Evolutionary conservation across 2,113 vertebrate species (phyloP), one percentile per base, ranked within the genome.

Genomic region (Thermophis baileyi): DNA sequence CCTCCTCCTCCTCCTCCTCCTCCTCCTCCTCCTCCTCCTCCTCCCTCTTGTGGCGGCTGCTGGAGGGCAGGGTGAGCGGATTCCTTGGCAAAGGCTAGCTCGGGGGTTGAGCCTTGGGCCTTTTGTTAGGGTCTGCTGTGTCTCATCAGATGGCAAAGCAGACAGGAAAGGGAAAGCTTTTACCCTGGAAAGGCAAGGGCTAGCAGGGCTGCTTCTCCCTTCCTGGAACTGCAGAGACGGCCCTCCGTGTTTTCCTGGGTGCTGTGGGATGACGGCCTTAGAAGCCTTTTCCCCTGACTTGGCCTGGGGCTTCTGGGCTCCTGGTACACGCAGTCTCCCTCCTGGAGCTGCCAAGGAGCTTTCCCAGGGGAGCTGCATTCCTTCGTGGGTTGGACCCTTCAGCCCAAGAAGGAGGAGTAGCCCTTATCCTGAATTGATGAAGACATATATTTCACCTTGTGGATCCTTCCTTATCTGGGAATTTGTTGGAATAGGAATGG

Each of bases 71-170:
- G 14, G 63, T 16, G 16, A 93, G 27, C 60, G 60, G 12, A 85
- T 93, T n/a, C 87, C 57, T 74, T 12, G 14, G 63, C n/a, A 74
- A 35, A n/a, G 63, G 57, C 57, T 3, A 27, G 25, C 57, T 60
- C 2, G 7, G 20, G 4, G 47, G 47, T 49, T 55, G 18, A 55
- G 57, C 25, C 57, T 11, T 6, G 57, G 30, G 30, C 63, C 30
- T 69, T n/a, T n/a, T 2, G 30, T 74, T 35, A 18, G n/a, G n/a
- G 97, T 96, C 96, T 95, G 94, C 6, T 85, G 92, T 96, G 96
- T 95, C 96, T 97, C 95, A 95, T 95, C 94, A 88, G 95, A 95
- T 96, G 96, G 96, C 96, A 96, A 96, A 96, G 96, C 94, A 96
- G 89, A 3, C 27, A 53, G 35, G 53, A 25, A 55, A 89, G 9